Percentiles rank a stretch among this genome's conserved stretches.
Conservation (phyloP, 2,113 vertebrate genomes). For the Sprattus sprattus region DNA sequence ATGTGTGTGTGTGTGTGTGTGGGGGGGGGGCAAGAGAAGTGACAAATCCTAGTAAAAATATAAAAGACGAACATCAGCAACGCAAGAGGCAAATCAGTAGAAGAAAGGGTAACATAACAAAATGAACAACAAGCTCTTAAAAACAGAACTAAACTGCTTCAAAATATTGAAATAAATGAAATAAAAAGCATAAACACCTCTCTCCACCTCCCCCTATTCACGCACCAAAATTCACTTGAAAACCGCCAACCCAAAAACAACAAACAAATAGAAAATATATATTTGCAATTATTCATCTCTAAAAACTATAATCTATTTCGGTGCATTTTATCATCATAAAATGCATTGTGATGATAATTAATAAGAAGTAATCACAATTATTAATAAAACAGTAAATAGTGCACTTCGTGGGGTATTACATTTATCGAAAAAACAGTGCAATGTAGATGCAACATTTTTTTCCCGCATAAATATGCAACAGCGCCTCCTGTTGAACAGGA, state of each 20-base stretch:
- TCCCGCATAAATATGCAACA: conserved; percentile 4
- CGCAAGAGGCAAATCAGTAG: background rate
- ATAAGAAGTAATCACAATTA: conserved; percentile 17
- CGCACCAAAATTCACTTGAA: background rate
- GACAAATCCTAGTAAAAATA: background rate
- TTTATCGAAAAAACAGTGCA: conserved; percentile 18
- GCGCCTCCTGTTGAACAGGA: background rate
- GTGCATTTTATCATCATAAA: conserved; percentile 10
- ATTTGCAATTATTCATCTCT: conserved; percentile 17
- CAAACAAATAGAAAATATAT: conserved; percentile 16
- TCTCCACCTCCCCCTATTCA: background rate
- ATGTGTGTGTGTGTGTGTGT: background rate
- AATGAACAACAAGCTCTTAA: background rate
- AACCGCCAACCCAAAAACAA: background rate
- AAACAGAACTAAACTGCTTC: background rate
- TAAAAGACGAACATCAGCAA: background rate
- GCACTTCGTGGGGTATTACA: conserved; percentile 9
- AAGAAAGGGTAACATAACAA: background rate
- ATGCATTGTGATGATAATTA: conserved; percentile 5
- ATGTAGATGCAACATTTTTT: conserved; percentile 19
- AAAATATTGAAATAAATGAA: background rate
- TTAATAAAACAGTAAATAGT: conserved; percentile 15
- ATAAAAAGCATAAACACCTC: background rate
- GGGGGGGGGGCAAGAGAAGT: background rate
- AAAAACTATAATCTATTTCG: conserved; percentile 16